Percentiles rank a stretch among this genome's conserved stretches.
Evolutionary conservation across 2,113 vertebrate genomes (phyloP).

Genomic region (Callorhinus ursinus): DNA sequence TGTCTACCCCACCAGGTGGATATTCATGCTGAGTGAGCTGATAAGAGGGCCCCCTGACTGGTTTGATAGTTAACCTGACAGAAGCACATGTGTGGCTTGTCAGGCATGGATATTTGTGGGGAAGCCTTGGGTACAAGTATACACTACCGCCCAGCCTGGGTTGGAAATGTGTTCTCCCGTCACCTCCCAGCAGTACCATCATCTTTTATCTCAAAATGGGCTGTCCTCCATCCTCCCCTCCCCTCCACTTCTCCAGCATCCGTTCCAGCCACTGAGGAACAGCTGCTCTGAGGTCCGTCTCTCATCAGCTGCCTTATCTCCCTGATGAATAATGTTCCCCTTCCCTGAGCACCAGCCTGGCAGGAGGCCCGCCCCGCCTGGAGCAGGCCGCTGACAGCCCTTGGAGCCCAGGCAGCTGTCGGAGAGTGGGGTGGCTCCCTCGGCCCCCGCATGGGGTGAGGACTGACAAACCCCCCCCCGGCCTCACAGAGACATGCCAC

Average conservation of each 20-base stretch:
- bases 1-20: not conserved
- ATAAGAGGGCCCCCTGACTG: not conserved
- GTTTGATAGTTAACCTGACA: not conserved
- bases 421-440: conserved; percentile 58
- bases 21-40: not conserved
- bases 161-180: not conserved
- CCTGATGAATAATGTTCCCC: conserved; percentile 84
- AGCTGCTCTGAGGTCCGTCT: conserved; percentile 82
- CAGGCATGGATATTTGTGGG: not conserved
- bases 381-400: conserved; percentile 79
- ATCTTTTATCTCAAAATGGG: conserved; percentile 70
- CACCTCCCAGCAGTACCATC: not conserved
- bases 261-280: conserved; percentile 76
- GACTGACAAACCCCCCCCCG: not conserved
- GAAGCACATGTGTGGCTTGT: not conserved
- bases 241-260: conserved; percentile 54
- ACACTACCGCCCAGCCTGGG: not conserved
- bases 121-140: not conserved
- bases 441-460: not conserved
- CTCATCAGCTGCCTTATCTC: conserved; percentile 83
- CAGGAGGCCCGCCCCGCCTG: not conserved
- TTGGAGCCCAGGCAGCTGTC: conserved; percentile 80
- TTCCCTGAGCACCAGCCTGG: conserved; percentile 80
- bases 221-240: not conserved
- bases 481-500: not conserved